Base-by-base conservation (phyloP, 2,888 invertebrate species). In the Aplocera efformata region DNA sequence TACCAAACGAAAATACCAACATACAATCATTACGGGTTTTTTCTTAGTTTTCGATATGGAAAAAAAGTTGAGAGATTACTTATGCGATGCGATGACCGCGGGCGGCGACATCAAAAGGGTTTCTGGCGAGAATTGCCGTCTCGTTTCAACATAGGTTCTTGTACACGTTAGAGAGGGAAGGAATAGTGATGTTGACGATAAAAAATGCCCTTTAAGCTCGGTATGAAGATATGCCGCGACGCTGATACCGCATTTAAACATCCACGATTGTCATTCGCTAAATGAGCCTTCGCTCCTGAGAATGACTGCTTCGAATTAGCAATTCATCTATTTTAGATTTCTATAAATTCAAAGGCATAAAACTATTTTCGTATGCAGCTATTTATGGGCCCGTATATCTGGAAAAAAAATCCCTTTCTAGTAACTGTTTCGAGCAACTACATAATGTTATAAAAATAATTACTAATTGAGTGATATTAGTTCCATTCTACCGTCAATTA, bases 31-130 rank as follows among this genome's bases (percentile, higher is more conserved):
- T 73, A 68, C 59, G 41, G 42, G 42, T 59, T 75, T 74, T 73
- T 80, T 67, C 72, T 82, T 80, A 79, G 81, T 76, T 82, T 81
- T 75, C 80, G 73, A 83, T 83, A 77, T 67, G 67, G 69, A 73
- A 79, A 71, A 66, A 72, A 67, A n/a, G 55, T 50, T 52, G 44
- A 63, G 66, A 63, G 72, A 77, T 77, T 75, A 68, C 72, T 77
- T 77, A 73, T 67, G 69, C 76, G 68, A 78, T 72, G 74, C 78
- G 72, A 71, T 77, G 79, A 78, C 81, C 74, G 78, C 76, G 43
- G 48, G 72, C 80, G 85, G 83, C 72, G 64, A 76, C 73, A 72
- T 85, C 80, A 85, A 85, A 80, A 66, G 76, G 70, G 68, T 67
- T 71, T 67, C 62, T 69, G 67, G 79, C 69, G 70, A 67, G 76